Base-by-base conservation (phyloP, 2,888 invertebrate species). In the Drosophila emarginata region DNA sequence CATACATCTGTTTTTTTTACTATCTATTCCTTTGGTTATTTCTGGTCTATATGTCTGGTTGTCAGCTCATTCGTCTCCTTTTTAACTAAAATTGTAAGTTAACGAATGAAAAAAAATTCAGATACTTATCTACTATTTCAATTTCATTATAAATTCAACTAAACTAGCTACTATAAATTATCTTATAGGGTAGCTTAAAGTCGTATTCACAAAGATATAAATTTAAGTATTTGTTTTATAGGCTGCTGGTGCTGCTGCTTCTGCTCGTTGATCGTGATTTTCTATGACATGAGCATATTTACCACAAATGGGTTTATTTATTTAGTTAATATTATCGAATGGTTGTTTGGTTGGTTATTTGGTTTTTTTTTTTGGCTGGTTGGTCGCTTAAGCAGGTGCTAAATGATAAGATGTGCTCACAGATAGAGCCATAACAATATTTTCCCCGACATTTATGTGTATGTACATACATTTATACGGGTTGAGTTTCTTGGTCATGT, bases 231-330 rank as follows among this genome's bases (percentile, higher is more conserved):
- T 32, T 50, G 21, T 45, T 28, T 26, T 32, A 12, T 32, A 32
- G 61, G 32, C 39, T 52, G 50, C 40, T 62, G 59, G 23, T 45
- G 39, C 32, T 52, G 70, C 58, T 71, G 69, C 56, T 53, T 56
- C 32, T n/a, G 14, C 26, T 58, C 3, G 64, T 11, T 63, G 78
- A 81, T 80, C 82, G 82, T 82, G 82, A 82, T 87, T 82, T 84
- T 64, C 57, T 68, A 78, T 84, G 82, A 82, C 79, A 75, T 66
- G 87, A 67, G 65, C 74, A 74, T 76, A 87, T 82, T 82, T 86
- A 82, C 78, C 45, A 45, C 45, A 45, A 77, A 66, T 71, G 71
- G 71, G 71, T 45, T 72, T 72, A 72, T 72, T 72, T 72, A 61
- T 61, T 40, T 18, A 39, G 58, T 45, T 54, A 68, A 56, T 28